Conservation (phyloP, 2,888 invertebrate genomes). For the Habroteleia sp. region DNA sequence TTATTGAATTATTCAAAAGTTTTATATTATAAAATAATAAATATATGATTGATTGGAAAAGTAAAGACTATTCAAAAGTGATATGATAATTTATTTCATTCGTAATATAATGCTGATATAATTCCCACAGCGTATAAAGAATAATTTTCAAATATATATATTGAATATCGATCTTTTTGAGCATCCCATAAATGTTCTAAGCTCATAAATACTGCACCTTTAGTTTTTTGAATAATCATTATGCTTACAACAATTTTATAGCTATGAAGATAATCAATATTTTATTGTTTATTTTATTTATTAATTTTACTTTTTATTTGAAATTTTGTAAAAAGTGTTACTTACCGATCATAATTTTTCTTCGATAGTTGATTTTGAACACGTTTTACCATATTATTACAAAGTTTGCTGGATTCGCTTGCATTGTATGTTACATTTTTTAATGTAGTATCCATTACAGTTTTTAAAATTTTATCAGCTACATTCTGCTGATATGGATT, state of each 20-base stretch:
- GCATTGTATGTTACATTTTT: slow-evolving; percentile 67
- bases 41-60: too few relatives aligned
- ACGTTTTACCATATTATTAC: slow-evolving; percentile 68
- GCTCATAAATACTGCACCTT: slow-evolving; percentile 62
- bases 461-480: slow-evolving; percentile 69
- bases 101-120: slow-evolving; percentile 70
- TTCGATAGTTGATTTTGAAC: slow-evolving; percentile 69
- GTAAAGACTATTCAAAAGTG: too few relatives aligned
- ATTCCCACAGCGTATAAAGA: slow-evolving; percentile 69
- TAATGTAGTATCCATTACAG: slow-evolving; percentile 66
- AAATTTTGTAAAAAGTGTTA: too few relatives aligned
- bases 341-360: slow-evolving; percentile 71
- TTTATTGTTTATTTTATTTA: too few relatives aligned
- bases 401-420: slow-evolving; percentile 61
- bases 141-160: slow-evolving; percentile 66
- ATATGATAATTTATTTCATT: too few relatives aligned
- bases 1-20: too few relatives aligned
- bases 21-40: too few relatives aligned
- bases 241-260: slow-evolving; percentile 71
- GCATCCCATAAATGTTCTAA: slow-evolving; percentile 71
- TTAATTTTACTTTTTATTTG: too few relatives aligned
- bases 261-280: slow-evolving; percentile 64
- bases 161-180: slow-evolving; percentile 69
- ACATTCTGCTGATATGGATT: slow-evolving; percentile 65
- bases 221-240: slow-evolving; percentile 71